Evolutionary conservation across 2,888 invertebrate species (phyloP).

Genomic region (Limnephilus auricula): DNA sequence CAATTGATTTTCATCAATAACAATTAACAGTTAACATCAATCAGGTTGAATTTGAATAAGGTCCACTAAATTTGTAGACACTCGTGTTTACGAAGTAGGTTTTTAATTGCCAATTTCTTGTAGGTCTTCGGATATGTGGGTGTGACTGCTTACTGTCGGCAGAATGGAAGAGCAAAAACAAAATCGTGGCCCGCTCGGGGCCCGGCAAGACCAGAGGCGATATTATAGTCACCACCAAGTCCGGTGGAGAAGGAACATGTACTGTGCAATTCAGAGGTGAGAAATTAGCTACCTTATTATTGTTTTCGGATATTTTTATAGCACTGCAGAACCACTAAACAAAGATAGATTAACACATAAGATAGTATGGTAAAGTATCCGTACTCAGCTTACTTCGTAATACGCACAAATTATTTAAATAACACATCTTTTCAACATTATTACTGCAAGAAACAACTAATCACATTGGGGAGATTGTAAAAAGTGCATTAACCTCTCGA

Average conservation of each 20-base stretch:
- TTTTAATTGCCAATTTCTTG: conserved; percentile 47
- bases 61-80: neutral
- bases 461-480: no score
- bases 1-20: neutral
- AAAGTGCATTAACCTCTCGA: no score
- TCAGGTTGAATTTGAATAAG: no score
- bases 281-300: neutral
- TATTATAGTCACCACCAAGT: conserved; percentile 91
- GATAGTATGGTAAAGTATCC: no score
- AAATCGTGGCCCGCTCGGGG: conserved; percentile 97
- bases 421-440: no score
- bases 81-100: neutral
- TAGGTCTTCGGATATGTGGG: conserved; percentile 96
- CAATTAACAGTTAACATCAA: neutral
- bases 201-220: conserved; percentile 94
- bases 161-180: conserved; percentile 98
- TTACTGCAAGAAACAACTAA: no score
- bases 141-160: conserved; percentile 96
- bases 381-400: no score
- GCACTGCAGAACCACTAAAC: no score
- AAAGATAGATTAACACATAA: no score
- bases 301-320: neutral
- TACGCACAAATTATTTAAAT: no score
- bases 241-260: conserved; percentile 92
- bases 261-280: conserved; percentile 92